A percentile compares a stretch with the other conserved stretches of the same genome.
Conservation (phyloP, 2,888 invertebrate species). For the Drosophila helvetica region DNA sequence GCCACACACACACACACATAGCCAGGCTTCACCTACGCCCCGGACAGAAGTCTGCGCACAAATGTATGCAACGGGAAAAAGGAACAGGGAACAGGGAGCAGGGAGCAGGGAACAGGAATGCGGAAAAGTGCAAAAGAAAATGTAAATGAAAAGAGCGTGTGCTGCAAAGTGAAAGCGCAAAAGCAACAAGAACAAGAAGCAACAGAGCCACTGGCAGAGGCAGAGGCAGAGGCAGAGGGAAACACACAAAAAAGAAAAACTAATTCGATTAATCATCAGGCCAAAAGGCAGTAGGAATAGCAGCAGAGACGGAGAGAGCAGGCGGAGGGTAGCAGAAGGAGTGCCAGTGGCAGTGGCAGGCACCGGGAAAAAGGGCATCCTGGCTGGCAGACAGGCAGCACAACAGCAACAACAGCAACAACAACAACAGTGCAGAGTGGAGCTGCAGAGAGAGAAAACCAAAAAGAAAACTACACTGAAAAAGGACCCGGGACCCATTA, state of each 20-base stretch:
- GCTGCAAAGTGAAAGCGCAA: constrained; percentile 51
- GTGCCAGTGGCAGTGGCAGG: constrained; percentile 54
- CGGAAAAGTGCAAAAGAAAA: constrained; percentile 75
- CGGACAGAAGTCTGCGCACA: constrained; percentile 49
- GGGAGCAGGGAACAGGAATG: constrained; percentile 20
- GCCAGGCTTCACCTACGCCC: not conserved
- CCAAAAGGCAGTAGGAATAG: constrained; percentile 39
- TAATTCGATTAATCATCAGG: constrained; percentile 78
- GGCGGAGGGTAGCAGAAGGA: constrained; percentile 27
- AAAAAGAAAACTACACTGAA: constrained; percentile 36
- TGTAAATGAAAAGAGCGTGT: constrained; percentile 72
- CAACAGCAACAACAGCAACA: constrained; percentile 11
- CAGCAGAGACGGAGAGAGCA: constrained; percentile 8
- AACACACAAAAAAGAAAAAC: constrained; percentile 62
- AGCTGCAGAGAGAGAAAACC: constrained; percentile 5
- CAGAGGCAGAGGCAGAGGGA: not conserved
- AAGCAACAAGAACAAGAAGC: not conserved
- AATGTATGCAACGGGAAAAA: constrained; percentile 66
- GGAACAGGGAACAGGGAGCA: constrained; percentile 10
- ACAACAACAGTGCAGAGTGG: not conserved
- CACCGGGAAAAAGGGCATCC: constrained; percentile 9
- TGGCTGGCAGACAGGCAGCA: constrained; percentile 20
- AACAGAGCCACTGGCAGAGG: not conserved
- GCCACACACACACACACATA: not conserved
- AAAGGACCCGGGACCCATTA: constrained; percentile 19